These are phyloP conservation scores for Neoaliturus tenellus DNA, from an alignment of 2,888 invertebrate genomes.

Conservation along the genomic window DNA sequence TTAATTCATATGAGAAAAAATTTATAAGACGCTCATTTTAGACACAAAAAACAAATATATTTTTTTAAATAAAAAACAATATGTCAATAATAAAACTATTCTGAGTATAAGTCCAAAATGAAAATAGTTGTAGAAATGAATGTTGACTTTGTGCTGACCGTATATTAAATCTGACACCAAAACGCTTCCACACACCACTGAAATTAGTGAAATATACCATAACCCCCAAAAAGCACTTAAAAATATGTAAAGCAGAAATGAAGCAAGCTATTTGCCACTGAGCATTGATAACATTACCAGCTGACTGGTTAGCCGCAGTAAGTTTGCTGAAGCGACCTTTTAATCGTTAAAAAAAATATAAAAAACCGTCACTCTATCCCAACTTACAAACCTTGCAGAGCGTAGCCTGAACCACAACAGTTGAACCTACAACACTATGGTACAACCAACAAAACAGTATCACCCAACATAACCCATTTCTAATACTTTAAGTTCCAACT, in stretches of 20 bases:
- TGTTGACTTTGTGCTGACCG: background rate
- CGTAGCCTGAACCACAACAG: background rate
- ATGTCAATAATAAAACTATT: too few relatives aligned
- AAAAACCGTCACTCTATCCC: background rate
- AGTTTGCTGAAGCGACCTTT: background rate
- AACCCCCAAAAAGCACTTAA: background rate
- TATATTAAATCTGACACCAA: background rate
- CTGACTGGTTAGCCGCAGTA: background rate
- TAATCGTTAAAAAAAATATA: background rate
- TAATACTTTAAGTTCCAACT: too few relatives aligned
- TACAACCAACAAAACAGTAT: background rate
- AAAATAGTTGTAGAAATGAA: background rate
- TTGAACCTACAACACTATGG: slow-evolving; percentile 37
- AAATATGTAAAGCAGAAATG: background rate
- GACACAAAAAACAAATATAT: too few relatives aligned
- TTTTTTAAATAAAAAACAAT: too few relatives aligned
- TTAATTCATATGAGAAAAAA: too few relatives aligned
- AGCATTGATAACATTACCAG: background rate
- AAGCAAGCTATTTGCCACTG: slow-evolving; percentile 1
- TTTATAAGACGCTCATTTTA: too few relatives aligned
- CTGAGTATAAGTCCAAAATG: background rate
- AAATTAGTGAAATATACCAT: background rate
- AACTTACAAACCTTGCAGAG: background rate
- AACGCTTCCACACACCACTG: background rate
- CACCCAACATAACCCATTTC: background rate